phyloP scores from a whole-genome alignment of 2,888 invertebrate genomes.

The Caenorhabditis sp. region DNA sequence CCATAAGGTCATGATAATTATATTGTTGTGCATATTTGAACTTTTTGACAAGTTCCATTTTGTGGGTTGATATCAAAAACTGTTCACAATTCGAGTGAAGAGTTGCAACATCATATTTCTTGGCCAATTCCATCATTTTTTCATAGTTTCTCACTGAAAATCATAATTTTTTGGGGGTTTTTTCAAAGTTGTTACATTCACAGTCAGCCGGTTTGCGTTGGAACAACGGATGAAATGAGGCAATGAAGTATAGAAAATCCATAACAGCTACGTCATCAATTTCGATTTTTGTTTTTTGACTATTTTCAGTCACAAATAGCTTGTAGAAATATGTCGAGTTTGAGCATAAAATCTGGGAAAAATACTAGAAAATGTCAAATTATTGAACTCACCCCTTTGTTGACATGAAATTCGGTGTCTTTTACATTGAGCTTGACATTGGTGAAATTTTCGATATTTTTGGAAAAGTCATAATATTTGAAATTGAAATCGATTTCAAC shows the following conservation, averaged over 20 bases:
- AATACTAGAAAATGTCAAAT: too few relatives aligned
- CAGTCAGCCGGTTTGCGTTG: not conserved
- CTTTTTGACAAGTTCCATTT: not conserved
- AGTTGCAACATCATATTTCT: not conserved
- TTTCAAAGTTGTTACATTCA: too few relatives aligned
- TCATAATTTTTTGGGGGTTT: too few relatives aligned
- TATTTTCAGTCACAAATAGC: not conserved
- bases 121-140: not conserved
- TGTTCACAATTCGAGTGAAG: not conserved
- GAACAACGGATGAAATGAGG: not conserved
- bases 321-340: not conserved
- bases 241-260: not conserved
- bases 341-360: not conserved
- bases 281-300: too few relatives aligned
- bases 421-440: not conserved
- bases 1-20: not conserved
- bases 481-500: not conserved
- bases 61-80: not conserved
- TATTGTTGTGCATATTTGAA: not conserved
- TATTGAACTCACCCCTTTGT: not conserved
- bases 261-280: too few relatives aligned
- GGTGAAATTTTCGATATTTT: not conserved
- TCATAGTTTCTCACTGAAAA: not conserved
- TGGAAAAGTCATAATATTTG: not conserved
- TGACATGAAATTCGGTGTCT: not conserved